Evolutionary conservation across 2,888 invertebrate genomes (phyloP).

Genomic region (Lottia gigantea): DNA sequence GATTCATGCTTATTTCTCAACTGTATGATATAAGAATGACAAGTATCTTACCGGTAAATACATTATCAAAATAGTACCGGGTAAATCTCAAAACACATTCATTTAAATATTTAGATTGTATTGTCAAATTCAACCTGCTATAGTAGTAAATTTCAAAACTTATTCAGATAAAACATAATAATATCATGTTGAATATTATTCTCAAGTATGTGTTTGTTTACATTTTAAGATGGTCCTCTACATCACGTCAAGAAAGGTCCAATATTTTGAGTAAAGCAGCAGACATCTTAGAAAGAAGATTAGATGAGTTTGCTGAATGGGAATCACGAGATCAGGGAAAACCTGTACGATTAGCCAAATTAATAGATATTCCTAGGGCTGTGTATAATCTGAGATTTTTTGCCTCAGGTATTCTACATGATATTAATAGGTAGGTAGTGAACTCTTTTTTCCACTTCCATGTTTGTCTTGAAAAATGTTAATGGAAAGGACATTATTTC

Average conservation of each 20-base stretch:
- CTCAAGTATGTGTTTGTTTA: too few relatives aligned
- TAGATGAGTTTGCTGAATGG: constrained; percentile 70
- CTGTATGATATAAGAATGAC: too few relatives aligned
- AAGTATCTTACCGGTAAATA: too few relatives aligned
- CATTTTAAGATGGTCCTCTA: constrained; percentile 69
- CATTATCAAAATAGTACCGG: too few relatives aligned
- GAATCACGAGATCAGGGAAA: constrained; percentile 74
- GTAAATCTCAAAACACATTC: too few relatives aligned
- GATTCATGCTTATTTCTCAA: too few relatives aligned
- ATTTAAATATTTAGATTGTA: too few relatives aligned
- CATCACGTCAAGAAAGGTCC: constrained; percentile 67
- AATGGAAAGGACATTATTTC: background rate
- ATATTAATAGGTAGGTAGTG: constrained; percentile 63
- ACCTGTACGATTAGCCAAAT: constrained; percentile 69
- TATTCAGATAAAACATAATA: too few relatives aligned
- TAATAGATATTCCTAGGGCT: constrained; percentile 72
- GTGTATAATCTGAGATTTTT: constrained; percentile 72
- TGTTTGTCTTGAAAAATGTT: background rate
- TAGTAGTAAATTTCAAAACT: too few relatives aligned
- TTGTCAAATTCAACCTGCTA: too few relatives aligned
- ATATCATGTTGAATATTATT: too few relatives aligned
- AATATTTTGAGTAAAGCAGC: constrained; percentile 69
- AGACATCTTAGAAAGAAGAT: constrained; percentile 69
- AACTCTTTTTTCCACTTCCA: background rate
- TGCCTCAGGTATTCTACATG: constrained; percentile 68